Evolutionary conservation across 1,140 invertebrate species (phyloP), one percentile per base, ranked within the genome.

Genomic region (Psix sp.): DNA sequence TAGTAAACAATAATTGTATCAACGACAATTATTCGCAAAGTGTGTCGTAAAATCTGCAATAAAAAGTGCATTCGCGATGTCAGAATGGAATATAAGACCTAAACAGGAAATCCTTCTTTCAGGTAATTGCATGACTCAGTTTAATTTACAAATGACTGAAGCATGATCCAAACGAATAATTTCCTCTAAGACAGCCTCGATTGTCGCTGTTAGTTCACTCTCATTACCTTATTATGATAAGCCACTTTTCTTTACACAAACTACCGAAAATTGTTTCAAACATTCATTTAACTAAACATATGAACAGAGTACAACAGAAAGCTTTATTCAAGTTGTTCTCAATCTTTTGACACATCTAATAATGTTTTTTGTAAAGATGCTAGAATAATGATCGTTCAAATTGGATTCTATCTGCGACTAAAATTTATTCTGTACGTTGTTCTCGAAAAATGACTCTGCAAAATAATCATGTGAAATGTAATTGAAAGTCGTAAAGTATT

Each of bases 81-180:
- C 48, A 73, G 40, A 21, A 43, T 59, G 48, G 66, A 39, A 76
- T 76, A 62, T 67, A 68, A 77, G 76, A 76, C 77, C 85, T 85
- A 85, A 87, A 85, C 84, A 86, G 85, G 85, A 87, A 87, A 86
- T 87, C 84, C 85, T 86, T 80, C 76, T 87, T 85, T 83, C 82
- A 83, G 82, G 82, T 84, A 84, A 85, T 86, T 84, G 82, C 78
- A 77, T 81, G 83, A 84, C 80, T 84, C 79, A 52, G 76, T 83
- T 82, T 67, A 83, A 84, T 84, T 77, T 81, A 74, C 77, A 77
- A 82, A 80, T 76, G 75, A 68, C 75, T 65, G 48, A 81, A 76
- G 79, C 70, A 66, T 68, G 40, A 78, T 76, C 77, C 77, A 81
- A 82, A 81, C 81, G 79, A 80, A 80, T 78, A 81, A 80, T 82